A percentile compares a stretch with the other conserved stretches of the same genome.
Evolutionary conservation across 2,888 invertebrate species (phyloP).

Genomic region (Mythimna albipuncta): DNA sequence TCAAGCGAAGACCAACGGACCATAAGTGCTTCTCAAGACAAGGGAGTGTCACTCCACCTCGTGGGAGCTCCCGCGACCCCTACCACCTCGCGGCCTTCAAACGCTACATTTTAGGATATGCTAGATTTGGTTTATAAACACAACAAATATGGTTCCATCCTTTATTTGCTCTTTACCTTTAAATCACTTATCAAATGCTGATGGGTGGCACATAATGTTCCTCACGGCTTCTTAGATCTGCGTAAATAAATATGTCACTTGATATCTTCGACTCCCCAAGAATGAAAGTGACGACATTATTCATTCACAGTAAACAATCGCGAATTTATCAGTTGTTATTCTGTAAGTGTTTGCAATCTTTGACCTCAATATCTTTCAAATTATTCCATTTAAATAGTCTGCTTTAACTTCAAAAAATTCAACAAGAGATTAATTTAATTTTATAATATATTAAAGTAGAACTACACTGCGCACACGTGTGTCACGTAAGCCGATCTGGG

Average conservation of each 20-base stretch:
- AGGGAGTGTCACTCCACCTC: too few species aligned
- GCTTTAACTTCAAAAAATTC: not conserved
- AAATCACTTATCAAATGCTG: too few species aligned
- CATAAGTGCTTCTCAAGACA: too few species aligned
- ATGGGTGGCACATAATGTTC: not conserved
- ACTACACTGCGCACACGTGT: too few species aligned
- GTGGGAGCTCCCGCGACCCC: too few species aligned
- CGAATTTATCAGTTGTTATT: slow-evolving; percentile 49
- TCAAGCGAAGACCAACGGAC: too few species aligned
- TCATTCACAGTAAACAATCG: slow-evolving; percentile 50
- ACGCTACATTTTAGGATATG: too few species aligned
- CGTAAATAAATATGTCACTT: slow-evolving; percentile 26
- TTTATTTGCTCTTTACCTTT: not conserved
- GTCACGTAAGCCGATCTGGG: too few species aligned
- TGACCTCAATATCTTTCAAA: slow-evolving; percentile 37
- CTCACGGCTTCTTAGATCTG: slow-evolving; percentile 12
- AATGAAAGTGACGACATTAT: slow-evolving; percentile 21
- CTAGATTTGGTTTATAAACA: not conserved
- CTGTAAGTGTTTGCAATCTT: slow-evolving; percentile 17
- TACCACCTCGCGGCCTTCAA: too few species aligned
- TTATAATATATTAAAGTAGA: too few species aligned
- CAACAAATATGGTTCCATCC: not conserved
- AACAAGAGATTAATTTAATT: not conserved
- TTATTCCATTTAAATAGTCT: slow-evolving; percentile 1
- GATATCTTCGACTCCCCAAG: slow-evolving; percentile 7